These are phyloP conservation scores for Burhinus bistriatus DNA, from an alignment of 2,113 vertebrate genomes.

Conservation along the genomic window DNA sequence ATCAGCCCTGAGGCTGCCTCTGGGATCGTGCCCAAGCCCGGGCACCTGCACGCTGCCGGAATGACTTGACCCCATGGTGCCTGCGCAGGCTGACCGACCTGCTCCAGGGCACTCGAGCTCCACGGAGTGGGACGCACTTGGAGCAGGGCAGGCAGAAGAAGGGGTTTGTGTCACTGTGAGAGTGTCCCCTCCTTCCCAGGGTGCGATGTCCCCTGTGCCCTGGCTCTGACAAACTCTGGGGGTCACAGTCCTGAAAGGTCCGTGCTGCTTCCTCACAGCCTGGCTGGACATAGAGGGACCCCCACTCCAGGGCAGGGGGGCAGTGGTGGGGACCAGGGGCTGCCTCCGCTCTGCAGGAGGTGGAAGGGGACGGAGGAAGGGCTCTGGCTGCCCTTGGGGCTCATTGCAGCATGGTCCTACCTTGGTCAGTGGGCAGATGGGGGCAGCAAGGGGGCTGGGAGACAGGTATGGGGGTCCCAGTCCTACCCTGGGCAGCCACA, in stretches of 20 bases:
- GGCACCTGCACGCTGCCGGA: accelerated
- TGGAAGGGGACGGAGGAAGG: not conserved
- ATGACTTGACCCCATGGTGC: accelerated
- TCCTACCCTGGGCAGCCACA: not conserved
- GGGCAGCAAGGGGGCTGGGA: not conserved
- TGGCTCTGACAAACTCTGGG: not conserved
- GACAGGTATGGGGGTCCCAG: not conserved
- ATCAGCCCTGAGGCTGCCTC: not conserved
- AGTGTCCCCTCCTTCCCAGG: not conserved
- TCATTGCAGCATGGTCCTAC: not conserved
- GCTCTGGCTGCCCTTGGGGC: not conserved
- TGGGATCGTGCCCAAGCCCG: not conserved
- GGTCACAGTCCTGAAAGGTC: not conserved
- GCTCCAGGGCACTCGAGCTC: accelerated
- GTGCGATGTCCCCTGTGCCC: not conserved
- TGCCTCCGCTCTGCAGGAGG: not conserved
- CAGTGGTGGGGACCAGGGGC: accelerated
- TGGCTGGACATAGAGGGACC: no score
- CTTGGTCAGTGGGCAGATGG: not conserved
- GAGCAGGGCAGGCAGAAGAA: not conserved
- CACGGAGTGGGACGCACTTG: accelerated
- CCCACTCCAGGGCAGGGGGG: accelerated
- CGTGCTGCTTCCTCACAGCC: not conserved
- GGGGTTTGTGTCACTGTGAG: not conserved
- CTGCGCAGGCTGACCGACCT: accelerated